Evolutionary conservation across 2,888 invertebrate species (phyloP), one percentile per base, ranked within the genome.

Genomic region (Bhutanitis thaidina): DNA sequence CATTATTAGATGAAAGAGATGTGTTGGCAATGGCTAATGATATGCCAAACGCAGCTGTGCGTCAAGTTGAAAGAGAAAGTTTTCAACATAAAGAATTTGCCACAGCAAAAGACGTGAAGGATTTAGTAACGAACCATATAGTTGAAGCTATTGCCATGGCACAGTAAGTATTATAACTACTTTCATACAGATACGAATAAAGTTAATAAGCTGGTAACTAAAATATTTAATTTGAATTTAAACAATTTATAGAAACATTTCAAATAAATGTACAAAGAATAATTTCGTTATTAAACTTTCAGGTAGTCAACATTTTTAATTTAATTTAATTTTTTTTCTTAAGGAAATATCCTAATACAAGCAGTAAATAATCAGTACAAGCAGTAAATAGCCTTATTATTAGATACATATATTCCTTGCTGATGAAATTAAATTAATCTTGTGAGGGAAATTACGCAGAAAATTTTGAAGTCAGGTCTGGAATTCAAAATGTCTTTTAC

Each of bases 31-130:
- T 85, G 83, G 76, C 69, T 0, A 54, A 54, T 1, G 73, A 65
- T 50, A 76, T 84, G 62, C 77, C 74, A 0, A 76, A 77, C 12
- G 61, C 75, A 0, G 54, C 39, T 32, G 71, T 69, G 0, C 62
- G 80, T 7, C 77, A 67, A 54, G 72, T 84, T 0, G 65, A 68
- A 0, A 69, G 78, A 49, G 71, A 75, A 0, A 58, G 50, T 1
- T 83, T 84, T 47, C 16, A 35, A 2, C 83, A 84, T 44, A 60
- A 39, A n/a, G 81, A 80, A 51, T 84, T 74, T 43, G 53, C 73
- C 5, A 32, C 12, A 3, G 73, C 77, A 7, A 5, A 12, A 0
- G 81, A 82, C 56, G 71, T 67, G 1, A 82, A 69, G 25, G 76
- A 74, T n/a, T 49, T 81, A 7, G 80, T 84, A 0, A 80, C 77